Base-by-base conservation (phyloP, 2,113 vertebrate species). In the Gulo gulo region DNA sequence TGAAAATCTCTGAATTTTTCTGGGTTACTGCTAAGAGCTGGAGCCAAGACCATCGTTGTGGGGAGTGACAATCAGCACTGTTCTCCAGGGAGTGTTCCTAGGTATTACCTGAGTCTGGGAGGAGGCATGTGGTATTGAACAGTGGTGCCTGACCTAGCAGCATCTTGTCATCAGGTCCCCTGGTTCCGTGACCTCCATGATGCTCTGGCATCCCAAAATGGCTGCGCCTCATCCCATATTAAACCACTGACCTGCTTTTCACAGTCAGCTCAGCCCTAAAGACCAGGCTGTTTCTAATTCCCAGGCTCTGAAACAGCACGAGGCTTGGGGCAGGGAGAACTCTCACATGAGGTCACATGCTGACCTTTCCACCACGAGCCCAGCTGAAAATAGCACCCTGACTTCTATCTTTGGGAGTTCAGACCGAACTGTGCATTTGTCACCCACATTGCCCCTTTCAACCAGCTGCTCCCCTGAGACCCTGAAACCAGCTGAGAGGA, bases 321-420 rank as follows among this genome's bases (percentile, higher is more conserved):
- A 84, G 63, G 57, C 50, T 74, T 18, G 23, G n/a, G 90, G 31
- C n/a, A 63, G 71, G 52, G 55, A 69, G 55, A 84, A 26, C 42
- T 24, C 87, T 91, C 18, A 0, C 15, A 52, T 12, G 34, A 97
- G 45, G 69, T 83, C 86, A 67, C 39, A 36, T 10, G 79, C 34
- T 86, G 79, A 94, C 85, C 79, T 94, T 91, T 67, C 63, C n/a
- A 50, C 65, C 67, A 12, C 47, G 7, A 29, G 61, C 23, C 21
- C 2, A 1, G 73, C 82, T 96, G 29, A 23, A 84, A 83, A 86
- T 21, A 74, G 61, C 83, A 15, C 79, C 69, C 12, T 16, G 67
- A n/a, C 34, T 65, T 55, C 71, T 39, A 0, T 42, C 47, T 84
- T 50, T 2, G 18, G 45, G 59, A 78, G 15, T 24, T 36, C 83